Base-by-base conservation (phyloP, 2,888 invertebrate species). In the Bugula neritina region DNA sequence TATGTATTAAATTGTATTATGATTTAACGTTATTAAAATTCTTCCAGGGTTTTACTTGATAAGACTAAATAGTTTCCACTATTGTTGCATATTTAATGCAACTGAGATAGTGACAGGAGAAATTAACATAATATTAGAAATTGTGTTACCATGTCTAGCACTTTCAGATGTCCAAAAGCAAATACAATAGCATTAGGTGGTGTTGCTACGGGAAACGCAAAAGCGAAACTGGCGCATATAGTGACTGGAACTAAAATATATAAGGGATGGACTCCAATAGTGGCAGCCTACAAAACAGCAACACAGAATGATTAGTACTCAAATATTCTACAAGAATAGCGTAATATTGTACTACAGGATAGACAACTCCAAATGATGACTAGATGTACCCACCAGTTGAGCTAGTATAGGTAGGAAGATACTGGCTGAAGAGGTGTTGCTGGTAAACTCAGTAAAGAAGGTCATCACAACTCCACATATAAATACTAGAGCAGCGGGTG, bases 111-210 rank as follows among this genome's bases (percentile, higher is more conserved):
- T n/a, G n/a, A n/a, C n/a, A n/a, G n/a, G n/a, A n/a, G n/a, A n/a
- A n/a, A n/a, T n/a, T n/a, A n/a, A n/a, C n/a, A n/a, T n/a, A n/a
- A n/a, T n/a, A n/a, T n/a, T n/a, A n/a, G n/a, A n/a, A n/a, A n/a
- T n/a, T n/a, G n/a, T n/a, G 79, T 76, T 74, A 85, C 84, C 85
- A 85, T 84, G 73, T 85, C 84, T 3, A 77, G 72, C 1, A 84
- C 81, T 70, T 76, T 80, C 23, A 85, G 74, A 73, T 80, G 77
- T n/a, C 84, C 83, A 55, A 80, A 78, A 0, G 83, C 91, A 27
- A 92, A 92, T 0, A 92, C 94, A 73, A 97, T 92, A 1, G 96
- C 95, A 85, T 96, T 96, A 23, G 95, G 94, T 1, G 95, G 94
- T 0, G 95, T 95, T 69, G 94, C 94, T 21, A 95, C 94, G 0